Base-by-base conservation (phyloP, 2,113 vertebrate genomes). In the Lota lota region DNA sequence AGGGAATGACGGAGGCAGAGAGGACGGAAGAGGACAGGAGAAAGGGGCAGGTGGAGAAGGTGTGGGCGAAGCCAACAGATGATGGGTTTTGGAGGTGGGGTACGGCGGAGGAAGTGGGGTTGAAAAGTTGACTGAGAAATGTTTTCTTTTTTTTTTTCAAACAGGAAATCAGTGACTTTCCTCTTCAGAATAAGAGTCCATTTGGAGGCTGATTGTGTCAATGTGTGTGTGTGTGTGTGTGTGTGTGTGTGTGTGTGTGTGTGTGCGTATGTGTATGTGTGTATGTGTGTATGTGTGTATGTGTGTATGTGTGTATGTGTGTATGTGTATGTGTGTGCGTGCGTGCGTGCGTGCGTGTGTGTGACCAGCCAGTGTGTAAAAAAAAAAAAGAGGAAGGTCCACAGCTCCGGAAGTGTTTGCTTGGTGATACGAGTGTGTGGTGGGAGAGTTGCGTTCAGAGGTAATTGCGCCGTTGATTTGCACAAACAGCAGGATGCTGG, bases 401-500 rank as follows among this genome's bases (percentile, higher is more conserved):
- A 14, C 18, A 14, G 64, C 33, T 24, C 51, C 47, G 69, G 69
- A 71, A 65, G 69, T 47, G 33, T 22, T 63, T 59, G 63, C 33
- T 51, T 22, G 16, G 22, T 64, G 66, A 79, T 79, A 73, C n/a
- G 61, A 65, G 54, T 53, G 58, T 79, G 70, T 66, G 72, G 74
- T 67, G 72, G 64, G 21, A 76, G 63, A 19, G 20, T 11, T 59
- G n/a, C 57, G 11, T 21, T 22, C 22, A 77, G 74, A 72, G 53
- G 64, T 66, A 75, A 64, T 70, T 21, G 10, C 64, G 63, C 70
- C 72, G 77, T 61, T 76, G 40, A 76, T 86, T 71, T 70, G 75
- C 79, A 74, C 22, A 16, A 67, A 70, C 69, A 69, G 76, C 65
- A 73, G 67, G 69, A 79, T 83, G 50, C 47, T 62, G 28, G 60